A percentile compares a stretch with the other conserved stretches of the same genome.
These are phyloP conservation scores for Synergus laeviventris DNA, from an alignment of 2,888 invertebrate species.

Conservation along the genomic window DNA sequence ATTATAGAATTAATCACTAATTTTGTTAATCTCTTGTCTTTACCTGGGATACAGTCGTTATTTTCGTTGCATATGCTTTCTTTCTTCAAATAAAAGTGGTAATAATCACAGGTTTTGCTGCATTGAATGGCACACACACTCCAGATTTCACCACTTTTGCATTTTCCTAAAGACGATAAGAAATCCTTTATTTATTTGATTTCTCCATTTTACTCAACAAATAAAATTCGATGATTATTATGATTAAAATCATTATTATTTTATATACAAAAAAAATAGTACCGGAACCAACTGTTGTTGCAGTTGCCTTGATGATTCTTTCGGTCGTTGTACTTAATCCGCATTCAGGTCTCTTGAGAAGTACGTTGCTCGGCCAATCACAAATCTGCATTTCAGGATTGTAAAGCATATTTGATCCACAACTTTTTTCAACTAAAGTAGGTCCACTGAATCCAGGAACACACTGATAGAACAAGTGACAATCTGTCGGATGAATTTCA, in stretches of 20 bases:
- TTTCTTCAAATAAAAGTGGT: constrained; percentile 73
- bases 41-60: constrained; percentile 71
- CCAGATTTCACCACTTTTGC: constrained; percentile 78
- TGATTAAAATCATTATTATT: too few relatives aligned
- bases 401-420: constrained; percentile 82
- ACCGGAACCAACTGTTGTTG: constrained; percentile 21
- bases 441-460: constrained; percentile 75
- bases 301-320: constrained; percentile 12
- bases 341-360: constrained; percentile 81
- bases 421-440: constrained; percentile 81
- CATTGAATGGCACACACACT: constrained; percentile 85
- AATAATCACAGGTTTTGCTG: constrained; percentile 83
- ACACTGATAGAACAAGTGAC: constrained; percentile 85
- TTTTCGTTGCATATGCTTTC: constrained; percentile 66
- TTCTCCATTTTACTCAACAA: too few relatives aligned
- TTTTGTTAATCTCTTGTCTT: constrained; percentile 50
- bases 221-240: too few relatives aligned
- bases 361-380: constrained; percentile 81
- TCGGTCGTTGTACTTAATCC: constrained; percentile 41
- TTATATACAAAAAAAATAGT: background rate
- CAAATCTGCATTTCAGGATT: constrained; percentile 82
- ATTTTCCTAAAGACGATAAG: constrained; percentile 46
- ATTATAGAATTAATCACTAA: too few relatives aligned
- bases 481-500: constrained; percentile 81
- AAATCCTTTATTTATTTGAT: too few relatives aligned